Conservation (phyloP, 2,888 invertebrate genomes). For the Eupithecia exiguata region DNA sequence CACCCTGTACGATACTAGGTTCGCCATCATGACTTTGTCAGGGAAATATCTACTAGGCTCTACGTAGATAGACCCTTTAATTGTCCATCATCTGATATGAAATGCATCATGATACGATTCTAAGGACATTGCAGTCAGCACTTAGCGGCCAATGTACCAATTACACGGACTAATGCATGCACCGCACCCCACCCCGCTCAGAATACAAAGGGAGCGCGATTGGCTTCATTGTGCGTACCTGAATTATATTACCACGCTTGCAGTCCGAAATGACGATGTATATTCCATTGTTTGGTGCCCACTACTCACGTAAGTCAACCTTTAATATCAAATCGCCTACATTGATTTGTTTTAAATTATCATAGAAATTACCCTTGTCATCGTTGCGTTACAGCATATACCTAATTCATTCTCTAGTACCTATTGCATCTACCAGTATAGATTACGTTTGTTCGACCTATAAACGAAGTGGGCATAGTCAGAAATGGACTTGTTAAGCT, state of each 20-base stretch:
- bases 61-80: not conserved
- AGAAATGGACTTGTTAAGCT: too few relatives aligned
- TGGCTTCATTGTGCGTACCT: conserved; percentile 62
- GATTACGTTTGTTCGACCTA: not conserved
- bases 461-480: not conserved
- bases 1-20: not conserved
- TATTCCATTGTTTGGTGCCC: conserved; percentile 57
- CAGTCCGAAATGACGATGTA: conserved; percentile 57
- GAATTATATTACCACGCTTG: conserved; percentile 55
- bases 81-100: not conserved
- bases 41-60: not conserved
- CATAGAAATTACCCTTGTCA: conserved; percentile 4
- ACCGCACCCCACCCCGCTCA: conserved; percentile 68
- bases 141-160: conserved; percentile 58
- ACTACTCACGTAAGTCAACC: conserved; percentile 25
- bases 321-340: conserved; percentile 16
- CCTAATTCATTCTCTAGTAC: not conserved
- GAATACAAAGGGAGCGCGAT: conserved; percentile 70
- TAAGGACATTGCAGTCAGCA: conserved; percentile 28
- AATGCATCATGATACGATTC: conserved; percentile 22
- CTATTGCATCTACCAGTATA: not conserved
- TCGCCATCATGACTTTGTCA: not conserved
- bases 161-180: conserved; percentile 69
- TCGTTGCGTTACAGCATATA: not conserved
- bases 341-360: conserved; percentile 23